Conservation (phyloP, 2,888 invertebrate genomes). For the Ectropis crepuscularia region DNA sequence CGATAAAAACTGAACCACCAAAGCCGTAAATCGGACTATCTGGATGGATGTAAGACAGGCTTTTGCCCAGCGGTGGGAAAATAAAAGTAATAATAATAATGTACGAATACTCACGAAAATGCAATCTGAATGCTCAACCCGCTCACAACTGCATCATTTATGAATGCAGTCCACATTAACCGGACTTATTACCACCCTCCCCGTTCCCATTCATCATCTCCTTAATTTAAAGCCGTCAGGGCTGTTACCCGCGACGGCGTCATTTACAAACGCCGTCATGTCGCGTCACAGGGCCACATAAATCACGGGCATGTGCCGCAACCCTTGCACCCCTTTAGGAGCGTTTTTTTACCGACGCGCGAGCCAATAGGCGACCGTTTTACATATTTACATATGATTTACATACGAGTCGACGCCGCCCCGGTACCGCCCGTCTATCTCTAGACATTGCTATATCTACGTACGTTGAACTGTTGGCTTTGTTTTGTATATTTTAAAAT, state of each 20-base stretch:
- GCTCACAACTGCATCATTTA: constrained; percentile 25
- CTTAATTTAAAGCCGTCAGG: constrained; percentile 72
- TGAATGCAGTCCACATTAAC: constrained; percentile 33
- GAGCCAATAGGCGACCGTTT: constrained; percentile 55
- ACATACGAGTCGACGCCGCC: constrained; percentile 50
- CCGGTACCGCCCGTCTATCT: constrained; percentile 8
- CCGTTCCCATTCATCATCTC: constrained; percentile 64
- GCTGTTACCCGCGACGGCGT: constrained; percentile 60
- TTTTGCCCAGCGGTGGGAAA: no score
- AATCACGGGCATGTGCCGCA: constrained; percentile 49
- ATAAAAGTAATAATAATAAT: no score
- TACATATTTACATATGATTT: constrained; percentile 68
- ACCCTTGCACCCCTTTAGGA: constrained; percentile 43
- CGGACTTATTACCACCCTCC: constrained; percentile 23
- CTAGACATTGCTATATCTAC: no score
- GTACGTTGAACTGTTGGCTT: no score
- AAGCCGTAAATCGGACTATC: no score
- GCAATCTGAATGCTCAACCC: no score
- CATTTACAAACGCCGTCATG: constrained; percentile 55
- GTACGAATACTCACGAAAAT: no score
- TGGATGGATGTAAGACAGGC: no score
- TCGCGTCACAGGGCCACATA: constrained; percentile 55
- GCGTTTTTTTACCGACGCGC: constrained; percentile 40
- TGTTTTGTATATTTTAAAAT: no score
- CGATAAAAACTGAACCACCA: no score